Evolutionary conservation across 92 coral and sea anemone species (phyloP).

Genomic region (Ricordea florida): DNA sequence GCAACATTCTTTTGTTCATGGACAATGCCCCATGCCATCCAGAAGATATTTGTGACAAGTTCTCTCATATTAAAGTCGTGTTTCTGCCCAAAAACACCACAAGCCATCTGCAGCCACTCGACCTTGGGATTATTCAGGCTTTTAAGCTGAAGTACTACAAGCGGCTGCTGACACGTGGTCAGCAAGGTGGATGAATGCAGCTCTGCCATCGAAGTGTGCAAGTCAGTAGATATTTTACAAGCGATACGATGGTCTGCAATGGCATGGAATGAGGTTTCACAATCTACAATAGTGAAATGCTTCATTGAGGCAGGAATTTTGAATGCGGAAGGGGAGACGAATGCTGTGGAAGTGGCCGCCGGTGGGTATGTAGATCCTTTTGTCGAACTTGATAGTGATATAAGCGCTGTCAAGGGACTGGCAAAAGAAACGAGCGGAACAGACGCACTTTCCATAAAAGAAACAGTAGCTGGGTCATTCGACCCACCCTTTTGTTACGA

Average conservation of each 20-base stretch:
- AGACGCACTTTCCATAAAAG: conserved; percentile 20
- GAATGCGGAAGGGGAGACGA: conserved; percentile 37
- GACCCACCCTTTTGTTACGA: conserved; percentile 52
- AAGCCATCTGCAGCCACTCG: conserved; percentile 57
- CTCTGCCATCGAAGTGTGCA: conserved; percentile 30
- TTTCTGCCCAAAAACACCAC: conserved; percentile 52
- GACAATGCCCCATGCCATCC: conserved; percentile 61
- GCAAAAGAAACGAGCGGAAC: conserved; percentile 45
- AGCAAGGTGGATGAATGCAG: conserved; percentile 39
- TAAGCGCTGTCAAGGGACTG: conserved; percentile 33
- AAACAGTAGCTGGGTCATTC: conserved; percentile 40
- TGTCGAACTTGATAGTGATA: conserved; percentile 24
- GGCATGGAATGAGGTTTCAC: conserved; percentile 53
- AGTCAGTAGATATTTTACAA: conserved; percentile 28
- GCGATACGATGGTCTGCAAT: conserved; percentile 39
- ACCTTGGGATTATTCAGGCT: conserved; percentile 52
- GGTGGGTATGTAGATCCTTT: conserved; percentile 37
- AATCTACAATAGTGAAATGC: conserved; percentile 31
- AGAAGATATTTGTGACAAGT: conserved; percentile 47
- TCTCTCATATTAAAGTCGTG: conserved; percentile 30
- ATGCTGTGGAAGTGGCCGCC: conserved; percentile 23
- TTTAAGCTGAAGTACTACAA: conserved; percentile 47
- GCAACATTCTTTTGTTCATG: conserved; percentile 31
- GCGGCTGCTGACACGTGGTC: conserved; percentile 42
- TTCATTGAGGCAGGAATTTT: conserved; percentile 43